A percentile compares a stretch with the other conserved stretches of the same genome.
Conservation (phyloP, 2,113 vertebrate genomes). For the Chitala chitala region DNA sequence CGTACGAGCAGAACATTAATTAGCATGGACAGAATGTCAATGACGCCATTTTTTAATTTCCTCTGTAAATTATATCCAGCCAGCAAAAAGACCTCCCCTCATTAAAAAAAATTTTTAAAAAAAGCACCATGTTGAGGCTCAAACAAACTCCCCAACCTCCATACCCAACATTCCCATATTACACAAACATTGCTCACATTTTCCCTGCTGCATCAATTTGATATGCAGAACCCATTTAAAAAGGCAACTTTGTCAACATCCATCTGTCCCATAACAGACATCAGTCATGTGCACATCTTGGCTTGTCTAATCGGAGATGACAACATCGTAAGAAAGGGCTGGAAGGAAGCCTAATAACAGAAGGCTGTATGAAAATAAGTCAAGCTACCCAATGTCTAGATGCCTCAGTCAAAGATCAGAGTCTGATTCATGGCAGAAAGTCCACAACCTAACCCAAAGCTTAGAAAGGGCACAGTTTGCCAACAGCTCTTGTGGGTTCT, state of each 20-base stretch:
- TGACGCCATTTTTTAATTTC: conserved; percentile 45
- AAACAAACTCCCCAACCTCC: neutral
- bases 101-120: neutral
- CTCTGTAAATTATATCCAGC: conserved; percentile 38
- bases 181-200: neutral
- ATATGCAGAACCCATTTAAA: no score
- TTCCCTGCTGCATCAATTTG: no score
- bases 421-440: conserved; percentile 28
- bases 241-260: no score
- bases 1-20: conserved; percentile 37
- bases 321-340: no score
- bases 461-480: conserved; percentile 9
- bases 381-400: neutral
- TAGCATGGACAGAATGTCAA: conserved; percentile 46
- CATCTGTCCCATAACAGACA: no score
- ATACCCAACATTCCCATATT: neutral
- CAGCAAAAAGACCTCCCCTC: conserved; percentile 24
- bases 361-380: neutral
- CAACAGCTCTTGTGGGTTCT: conserved; percentile 38
- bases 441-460: conserved; percentile 30
- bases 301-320: no score
- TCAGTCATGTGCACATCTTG: no score
- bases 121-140: neutral
- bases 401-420: neutral
- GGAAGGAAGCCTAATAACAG: neutral